phyloP scores from a whole-genome alignment of 2,888 invertebrate genomes.

The Lithophane leautieri region DNA sequence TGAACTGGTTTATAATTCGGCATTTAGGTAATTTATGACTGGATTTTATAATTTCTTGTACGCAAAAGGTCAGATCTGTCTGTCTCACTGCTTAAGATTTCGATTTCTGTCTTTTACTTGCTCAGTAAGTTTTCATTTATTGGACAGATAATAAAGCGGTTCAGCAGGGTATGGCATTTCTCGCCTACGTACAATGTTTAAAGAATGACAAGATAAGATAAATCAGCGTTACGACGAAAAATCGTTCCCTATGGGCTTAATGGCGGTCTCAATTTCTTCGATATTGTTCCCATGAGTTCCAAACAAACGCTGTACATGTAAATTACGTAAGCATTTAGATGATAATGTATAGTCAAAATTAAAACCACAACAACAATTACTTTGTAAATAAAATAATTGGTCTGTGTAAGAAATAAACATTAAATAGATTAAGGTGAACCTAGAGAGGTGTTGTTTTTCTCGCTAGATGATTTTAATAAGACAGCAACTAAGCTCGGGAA shows the following conservation, averaged over 20 bases:
- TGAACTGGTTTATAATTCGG: not conserved
- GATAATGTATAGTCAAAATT: not conserved
- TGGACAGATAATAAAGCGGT: not conserved
- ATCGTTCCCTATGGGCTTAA: slow-evolving; percentile 55
- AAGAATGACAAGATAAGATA: slow-evolving; percentile 42
- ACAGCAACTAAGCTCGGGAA: slow-evolving; percentile 30
- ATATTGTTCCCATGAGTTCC: slow-evolving; percentile 46
- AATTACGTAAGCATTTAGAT: not conserved
- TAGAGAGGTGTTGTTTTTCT: slow-evolving; percentile 37
- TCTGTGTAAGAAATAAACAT: slow-evolving; percentile 12
- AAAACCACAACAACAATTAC: not conserved
- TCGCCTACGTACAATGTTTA: slow-evolving; percentile 17
- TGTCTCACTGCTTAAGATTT: slow-evolving; percentile 55
- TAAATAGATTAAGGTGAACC: slow-evolving; percentile 28
- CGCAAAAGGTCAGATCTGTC: slow-evolving; percentile 63
- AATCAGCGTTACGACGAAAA: slow-evolving; percentile 56
- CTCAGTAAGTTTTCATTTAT: slow-evolving; percentile 44
- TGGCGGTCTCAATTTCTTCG: slow-evolving; percentile 60
- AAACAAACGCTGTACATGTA: slow-evolving; percentile 18
- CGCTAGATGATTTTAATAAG: slow-evolving; percentile 54
- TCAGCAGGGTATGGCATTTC: not conserved
- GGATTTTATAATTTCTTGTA: slow-evolving; percentile 40
- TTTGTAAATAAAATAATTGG: slow-evolving; percentile 25
- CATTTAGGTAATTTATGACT: slow-evolving; percentile 18
- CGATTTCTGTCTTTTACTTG: slow-evolving; percentile 54